Conservation (phyloP, 2,797 vertebrate species). For the Parotocinclus haroldoi region DNA sequence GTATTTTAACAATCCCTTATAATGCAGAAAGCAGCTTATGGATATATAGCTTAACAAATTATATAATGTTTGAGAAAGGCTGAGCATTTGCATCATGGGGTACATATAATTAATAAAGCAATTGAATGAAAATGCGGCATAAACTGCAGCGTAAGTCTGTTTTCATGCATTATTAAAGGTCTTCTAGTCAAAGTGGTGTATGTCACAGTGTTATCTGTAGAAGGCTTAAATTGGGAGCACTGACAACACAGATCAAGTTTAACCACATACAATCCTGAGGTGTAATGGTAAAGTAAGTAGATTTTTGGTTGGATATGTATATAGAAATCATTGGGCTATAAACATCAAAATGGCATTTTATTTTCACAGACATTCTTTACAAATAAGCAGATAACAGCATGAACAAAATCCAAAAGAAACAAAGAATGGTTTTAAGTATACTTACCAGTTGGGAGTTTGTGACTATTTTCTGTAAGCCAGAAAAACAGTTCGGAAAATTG, state of each 20-base stretch:
- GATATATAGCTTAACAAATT: neutral
- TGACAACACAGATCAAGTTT: neutral
- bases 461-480: conserved; percentile 84
- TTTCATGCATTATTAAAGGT: conserved; percentile 36
- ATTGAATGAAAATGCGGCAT: conserved; percentile 27
- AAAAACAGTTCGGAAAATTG: conserved; percentile 86
- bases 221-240: conserved; percentile 6
- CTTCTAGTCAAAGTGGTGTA: conserved; percentile 16
- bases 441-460: conserved; percentile 86
- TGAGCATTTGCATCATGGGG: conserved; percentile 22
- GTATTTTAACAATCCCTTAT: conserved; percentile 15
- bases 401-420: neutral
- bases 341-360: neutral
- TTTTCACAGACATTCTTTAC: too few relatives aligned
- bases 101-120: conserved; percentile 44
- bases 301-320: neutral
- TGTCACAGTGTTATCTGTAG: conserved; percentile 17
- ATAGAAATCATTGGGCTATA: neutral
- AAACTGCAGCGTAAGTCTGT: conserved; percentile 4
- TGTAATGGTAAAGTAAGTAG: neutral
- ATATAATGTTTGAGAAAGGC: neutral
- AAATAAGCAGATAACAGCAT: conserved; percentile 5
- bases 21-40: conserved; percentile 3
- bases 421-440: conserved; percentile 26
- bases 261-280: neutral